A percentile compares a stretch with the other conserved stretches of the same genome.
These are phyloP conservation scores for Rhyacophila evoluta DNA, from an alignment of 2,888 invertebrate species.

Conservation along the genomic window DNA sequence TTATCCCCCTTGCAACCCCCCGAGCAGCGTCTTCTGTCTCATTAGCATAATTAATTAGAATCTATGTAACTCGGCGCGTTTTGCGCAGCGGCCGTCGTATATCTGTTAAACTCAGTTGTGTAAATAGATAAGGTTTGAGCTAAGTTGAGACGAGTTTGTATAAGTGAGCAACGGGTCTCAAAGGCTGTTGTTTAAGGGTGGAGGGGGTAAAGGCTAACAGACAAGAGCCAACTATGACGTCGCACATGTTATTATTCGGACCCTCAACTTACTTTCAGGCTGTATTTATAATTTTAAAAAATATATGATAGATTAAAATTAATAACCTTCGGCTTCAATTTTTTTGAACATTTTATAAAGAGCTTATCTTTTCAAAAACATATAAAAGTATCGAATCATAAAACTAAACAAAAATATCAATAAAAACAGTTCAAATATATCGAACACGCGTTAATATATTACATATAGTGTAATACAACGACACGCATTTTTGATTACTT, in stretches of 20 bases:
- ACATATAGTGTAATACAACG: no score
- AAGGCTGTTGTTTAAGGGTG: conserved; percentile 61
- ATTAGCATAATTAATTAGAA: conserved; percentile 56
- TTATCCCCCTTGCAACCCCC: conserved; percentile 47
- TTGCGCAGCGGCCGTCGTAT: conserved; percentile 48
- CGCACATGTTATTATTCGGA: background rate
- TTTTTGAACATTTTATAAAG: no score
- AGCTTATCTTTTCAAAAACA: no score
- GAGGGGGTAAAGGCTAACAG: conserved; percentile 57
- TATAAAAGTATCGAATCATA: no score
- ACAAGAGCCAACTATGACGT: background rate
- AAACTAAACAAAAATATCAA: no score
- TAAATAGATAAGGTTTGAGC: conserved; percentile 54
- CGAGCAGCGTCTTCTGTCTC: conserved; percentile 51
- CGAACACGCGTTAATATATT: no score
- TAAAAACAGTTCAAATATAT: no score
- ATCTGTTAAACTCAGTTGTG: conserved; percentile 53
- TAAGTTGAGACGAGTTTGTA: conserved; percentile 50
- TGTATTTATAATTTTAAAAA: no score
- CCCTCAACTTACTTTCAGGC: no score
- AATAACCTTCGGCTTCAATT: no score
- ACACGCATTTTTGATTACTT: no score
- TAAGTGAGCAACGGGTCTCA: conserved; percentile 49
- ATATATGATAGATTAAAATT: no score
- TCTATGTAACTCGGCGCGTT: conserved; percentile 54